A percentile compares a stretch with the other conserved stretches of the same genome.
phyloP scores from a whole-genome alignment of 2,113 vertebrate genomes.

The Atlantisia rogersi region DNA sequence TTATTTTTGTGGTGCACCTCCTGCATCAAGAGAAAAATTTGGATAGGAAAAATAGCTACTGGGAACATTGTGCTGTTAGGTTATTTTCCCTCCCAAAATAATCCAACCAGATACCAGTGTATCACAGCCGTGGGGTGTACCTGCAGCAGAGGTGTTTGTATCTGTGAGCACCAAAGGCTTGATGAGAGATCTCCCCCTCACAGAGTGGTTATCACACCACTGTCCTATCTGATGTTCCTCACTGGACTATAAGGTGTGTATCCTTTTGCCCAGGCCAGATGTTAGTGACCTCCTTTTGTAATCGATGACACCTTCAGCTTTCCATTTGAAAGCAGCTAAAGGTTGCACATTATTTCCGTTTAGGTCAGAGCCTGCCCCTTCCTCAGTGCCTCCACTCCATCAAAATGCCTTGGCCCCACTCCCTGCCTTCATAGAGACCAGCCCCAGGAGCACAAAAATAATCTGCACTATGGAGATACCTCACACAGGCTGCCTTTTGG shows the following conservation, averaged over 20 bases:
- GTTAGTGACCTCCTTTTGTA: background rate
- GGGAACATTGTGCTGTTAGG: background rate
- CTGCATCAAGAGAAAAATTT: background rate
- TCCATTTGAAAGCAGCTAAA: background rate
- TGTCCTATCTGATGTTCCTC: background rate
- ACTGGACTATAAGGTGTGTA: background rate
- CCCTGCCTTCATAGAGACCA: background rate
- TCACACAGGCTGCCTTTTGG: background rate
- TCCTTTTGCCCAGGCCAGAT: background rate
- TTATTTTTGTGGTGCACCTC: background rate
- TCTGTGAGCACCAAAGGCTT: background rate
- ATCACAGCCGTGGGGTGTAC: background rate
- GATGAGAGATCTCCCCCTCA: background rate
- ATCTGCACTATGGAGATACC: background rate
- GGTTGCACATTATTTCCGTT: background rate
- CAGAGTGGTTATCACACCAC: background rate
- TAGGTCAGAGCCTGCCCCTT: background rate
- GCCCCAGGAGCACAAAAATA: background rate
- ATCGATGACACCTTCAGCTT: background rate
- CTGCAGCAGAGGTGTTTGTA: background rate
- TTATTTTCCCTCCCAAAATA: background rate
- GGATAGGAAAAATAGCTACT: background rate
- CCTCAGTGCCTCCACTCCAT: rapidly evolving
- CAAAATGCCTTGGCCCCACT: background rate
- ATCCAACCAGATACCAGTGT: background rate